A percentile compares a stretch with the other conserved stretches of the same genome.
phyloP scores from a whole-genome alignment of 2,113 vertebrate species.

The Colaptes auratus region DNA sequence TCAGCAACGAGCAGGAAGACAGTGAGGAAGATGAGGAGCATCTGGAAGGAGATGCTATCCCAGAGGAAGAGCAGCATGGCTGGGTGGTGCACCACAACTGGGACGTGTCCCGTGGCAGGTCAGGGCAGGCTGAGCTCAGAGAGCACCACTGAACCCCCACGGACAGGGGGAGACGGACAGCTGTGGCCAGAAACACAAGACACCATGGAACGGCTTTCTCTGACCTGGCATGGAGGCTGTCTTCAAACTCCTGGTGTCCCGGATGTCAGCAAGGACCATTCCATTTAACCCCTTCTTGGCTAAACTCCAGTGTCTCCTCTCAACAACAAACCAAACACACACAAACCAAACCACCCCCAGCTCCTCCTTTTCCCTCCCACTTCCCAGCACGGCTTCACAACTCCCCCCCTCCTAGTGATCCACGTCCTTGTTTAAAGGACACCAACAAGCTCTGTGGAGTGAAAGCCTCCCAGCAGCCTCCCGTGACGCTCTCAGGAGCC shows the following conservation, averaged over 20 bases:
- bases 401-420: not conserved
- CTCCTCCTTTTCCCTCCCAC: not conserved
- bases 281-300: not conserved
- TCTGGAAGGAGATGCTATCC: conserved; percentile 47
- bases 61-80: conserved; percentile 42
- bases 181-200: not conserved
- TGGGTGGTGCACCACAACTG: not conserved
- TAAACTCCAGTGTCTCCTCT: not conserved
- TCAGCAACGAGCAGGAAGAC: conserved; percentile 71
- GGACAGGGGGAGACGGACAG: not conserved
- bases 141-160: not conserved
- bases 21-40: conserved; percentile 68
- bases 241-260: not conserved
- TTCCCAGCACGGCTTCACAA: not conserved
- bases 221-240: not conserved
- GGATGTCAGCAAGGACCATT: not conserved
- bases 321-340: too few species aligned
- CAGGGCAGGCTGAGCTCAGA: not conserved
- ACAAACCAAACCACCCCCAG: fast-evolving
- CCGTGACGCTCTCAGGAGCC: fast-evolving
- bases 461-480: not conserved
- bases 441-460: not conserved
- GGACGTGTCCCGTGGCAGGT: not conserved
- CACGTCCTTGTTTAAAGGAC: not conserved
- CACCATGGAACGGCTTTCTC: not conserved